phyloP scores from a whole-genome alignment of 1,140 invertebrate genomes.

The Macrobrachium nipponense region DNA sequence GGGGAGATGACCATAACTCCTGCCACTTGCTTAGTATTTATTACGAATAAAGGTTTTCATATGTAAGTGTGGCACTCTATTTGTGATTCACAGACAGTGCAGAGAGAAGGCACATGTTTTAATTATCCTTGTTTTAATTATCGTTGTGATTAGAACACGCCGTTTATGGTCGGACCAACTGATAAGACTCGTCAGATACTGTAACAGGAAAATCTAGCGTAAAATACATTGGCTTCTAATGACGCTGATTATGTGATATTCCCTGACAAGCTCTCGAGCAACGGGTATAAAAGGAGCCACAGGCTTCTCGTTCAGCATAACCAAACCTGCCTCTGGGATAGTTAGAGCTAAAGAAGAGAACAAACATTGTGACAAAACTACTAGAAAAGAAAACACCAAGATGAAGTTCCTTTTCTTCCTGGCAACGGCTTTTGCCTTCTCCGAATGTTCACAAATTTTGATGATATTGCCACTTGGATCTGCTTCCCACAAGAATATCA shows the following conservation, averaged over 20 bases:
- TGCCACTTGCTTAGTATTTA: no score
- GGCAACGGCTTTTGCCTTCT: neutral
- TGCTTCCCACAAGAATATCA: slow-evolving; percentile 72
- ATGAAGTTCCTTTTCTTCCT: neutral
- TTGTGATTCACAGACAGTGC: no score
- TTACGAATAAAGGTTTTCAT: no score
- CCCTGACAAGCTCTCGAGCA: neutral
- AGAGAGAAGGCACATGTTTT: no score
- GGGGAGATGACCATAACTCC: no score
- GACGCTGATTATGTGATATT: neutral
- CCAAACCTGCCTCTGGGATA: neutral
- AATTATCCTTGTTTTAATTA: no score
- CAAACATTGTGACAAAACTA: neutral
- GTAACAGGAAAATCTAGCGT: neutral
- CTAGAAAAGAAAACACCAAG: neutral
- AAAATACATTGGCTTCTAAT: neutral
- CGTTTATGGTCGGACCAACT: neutral
- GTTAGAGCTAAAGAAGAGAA: neutral
- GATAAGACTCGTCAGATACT: neutral
- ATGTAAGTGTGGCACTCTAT: no score
- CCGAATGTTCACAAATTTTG: slow-evolving; percentile 53
- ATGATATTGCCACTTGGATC: slow-evolving; percentile 61
- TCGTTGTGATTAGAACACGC: neutral
- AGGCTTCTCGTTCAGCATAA: neutral
- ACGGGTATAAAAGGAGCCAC: slow-evolving; percentile 14